Base-by-base conservation (phyloP, 1,140 invertebrate species). In the Pseudomyrmex cubaensis region DNA sequence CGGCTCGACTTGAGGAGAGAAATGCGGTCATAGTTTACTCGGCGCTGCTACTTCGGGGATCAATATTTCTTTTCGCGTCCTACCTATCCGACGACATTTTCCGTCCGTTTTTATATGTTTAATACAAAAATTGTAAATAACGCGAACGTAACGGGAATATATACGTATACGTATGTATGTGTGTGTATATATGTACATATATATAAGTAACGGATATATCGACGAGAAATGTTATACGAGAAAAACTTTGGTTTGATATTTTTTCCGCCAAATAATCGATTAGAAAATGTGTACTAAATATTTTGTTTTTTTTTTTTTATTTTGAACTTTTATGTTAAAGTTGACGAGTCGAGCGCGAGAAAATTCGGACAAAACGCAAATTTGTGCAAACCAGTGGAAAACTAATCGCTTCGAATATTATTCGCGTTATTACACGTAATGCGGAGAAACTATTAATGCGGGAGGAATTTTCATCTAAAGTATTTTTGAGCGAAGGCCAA, bases 51-150 rank as follows among this genome's bases (percentile, higher is more conserved):
- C 46, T 52, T 15, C 13, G 2, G 66, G 8, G 76, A 72, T 80
- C 76, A 56, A 80, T 80, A 70, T 80, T 72, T 80, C 76, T 80
- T 59, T 80, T 59, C 44, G 20, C 54, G 48, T 25, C 44, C 44
- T 12, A 7, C 8, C 35, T 35, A 4, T 35, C 20, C 17, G 76
- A 57, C 22, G 64, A 35, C 52, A 13, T 70, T 59, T 35, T 22
- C 10, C 46, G 56, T 62, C 20, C 44, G 46, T 72, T 72, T 72
- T 72, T 22, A 12, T 20, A 15, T 48, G 44, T 48, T 35, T 20
- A 25, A 2, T n/a, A 25, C 20, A 13, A 59, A 80, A 70, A 35
- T 35, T 52, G 50, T 12, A 13, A 13, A 54, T 52, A 7, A 20
- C 5, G 20, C 25, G 15, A n/a, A 67, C 63, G 25, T 46, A 17